These are phyloP conservation scores for Phyllotis vaccarum DNA, from an alignment of 2,797 vertebrate species.

Conservation along the genomic window DNA sequence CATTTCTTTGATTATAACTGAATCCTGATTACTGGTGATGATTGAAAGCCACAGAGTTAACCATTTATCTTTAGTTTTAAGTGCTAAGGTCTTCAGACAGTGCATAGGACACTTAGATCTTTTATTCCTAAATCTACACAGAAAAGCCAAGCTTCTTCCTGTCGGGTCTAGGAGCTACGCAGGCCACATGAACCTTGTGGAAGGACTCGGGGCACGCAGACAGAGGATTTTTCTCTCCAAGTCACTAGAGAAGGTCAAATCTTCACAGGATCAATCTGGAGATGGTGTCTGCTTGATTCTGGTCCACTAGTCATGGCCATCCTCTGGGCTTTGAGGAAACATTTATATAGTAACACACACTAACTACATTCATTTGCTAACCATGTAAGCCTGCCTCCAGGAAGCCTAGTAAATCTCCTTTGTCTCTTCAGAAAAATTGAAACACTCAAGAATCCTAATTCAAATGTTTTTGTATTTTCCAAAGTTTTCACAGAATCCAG, in stretches of 20 bases:
- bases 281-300: neutral
- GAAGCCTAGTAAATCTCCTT: neutral
- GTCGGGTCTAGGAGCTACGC: neutral
- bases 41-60: neutral
- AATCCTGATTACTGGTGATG: neutral
- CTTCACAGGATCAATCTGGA: no score
- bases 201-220: neutral
- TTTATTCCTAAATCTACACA: neutral
- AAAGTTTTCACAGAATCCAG: neutral
- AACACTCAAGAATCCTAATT: neutral
- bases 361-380: neutral
- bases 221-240: neutral
- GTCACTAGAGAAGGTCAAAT: neutral
- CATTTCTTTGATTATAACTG: neutral
- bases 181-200: neutral
- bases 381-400: neutral
- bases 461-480: neutral
- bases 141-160: neutral
- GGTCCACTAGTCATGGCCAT: neutral
- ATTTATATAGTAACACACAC: no score
- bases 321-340: neutral
- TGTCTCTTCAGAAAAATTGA: neutral
- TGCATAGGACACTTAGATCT: accelerated
- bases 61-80: neutral
- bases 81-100: neutral